Evolutionary conservation across 2,113 vertebrate species (phyloP).

Genomic region (Ageneiosus marmoratus): DNA sequence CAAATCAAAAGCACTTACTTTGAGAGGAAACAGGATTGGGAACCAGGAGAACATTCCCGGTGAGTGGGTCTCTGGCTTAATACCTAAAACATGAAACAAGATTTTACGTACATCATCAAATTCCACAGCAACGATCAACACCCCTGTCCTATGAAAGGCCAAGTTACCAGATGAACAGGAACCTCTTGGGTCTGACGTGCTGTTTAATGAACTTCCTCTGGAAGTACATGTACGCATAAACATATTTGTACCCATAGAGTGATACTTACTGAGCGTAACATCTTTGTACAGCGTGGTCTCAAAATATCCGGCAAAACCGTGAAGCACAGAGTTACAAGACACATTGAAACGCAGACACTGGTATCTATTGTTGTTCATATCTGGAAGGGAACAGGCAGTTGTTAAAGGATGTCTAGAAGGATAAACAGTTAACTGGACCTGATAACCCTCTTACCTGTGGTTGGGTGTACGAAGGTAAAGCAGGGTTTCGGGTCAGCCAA

Average conservation of each 20-base stretch:
- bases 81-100: conserved; percentile 72
- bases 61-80: conserved; percentile 89
- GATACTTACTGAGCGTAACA: conserved; percentile 88
- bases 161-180: neutral
- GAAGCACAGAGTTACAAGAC: conserved; percentile 84
- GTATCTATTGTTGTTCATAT: conserved; percentile 88
- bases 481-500: conserved; percentile 84
- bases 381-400: conserved; percentile 44
- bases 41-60: conserved; percentile 98
- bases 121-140: neutral
- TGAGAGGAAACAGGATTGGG: conserved; percentile 91
- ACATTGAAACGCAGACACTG: conserved; percentile 81
- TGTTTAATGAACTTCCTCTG: too few species aligned
- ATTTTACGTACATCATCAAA: neutral
- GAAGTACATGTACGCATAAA: too few species aligned
- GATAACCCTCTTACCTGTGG: conserved; percentile 46
- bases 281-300: conserved; percentile 88
- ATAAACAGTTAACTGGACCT: neutral
- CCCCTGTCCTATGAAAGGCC: neutral
- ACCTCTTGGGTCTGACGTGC: too few species aligned
- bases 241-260: too few species aligned
- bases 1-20: conserved; percentile 71
- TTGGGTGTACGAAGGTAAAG: conserved; percentile 88
- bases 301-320: conserved; percentile 94
- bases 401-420: neutral